These are phyloP conservation scores for Hydrophis major DNA, from an alignment of 2,797 vertebrate genomes.

Conservation along the genomic window DNA sequence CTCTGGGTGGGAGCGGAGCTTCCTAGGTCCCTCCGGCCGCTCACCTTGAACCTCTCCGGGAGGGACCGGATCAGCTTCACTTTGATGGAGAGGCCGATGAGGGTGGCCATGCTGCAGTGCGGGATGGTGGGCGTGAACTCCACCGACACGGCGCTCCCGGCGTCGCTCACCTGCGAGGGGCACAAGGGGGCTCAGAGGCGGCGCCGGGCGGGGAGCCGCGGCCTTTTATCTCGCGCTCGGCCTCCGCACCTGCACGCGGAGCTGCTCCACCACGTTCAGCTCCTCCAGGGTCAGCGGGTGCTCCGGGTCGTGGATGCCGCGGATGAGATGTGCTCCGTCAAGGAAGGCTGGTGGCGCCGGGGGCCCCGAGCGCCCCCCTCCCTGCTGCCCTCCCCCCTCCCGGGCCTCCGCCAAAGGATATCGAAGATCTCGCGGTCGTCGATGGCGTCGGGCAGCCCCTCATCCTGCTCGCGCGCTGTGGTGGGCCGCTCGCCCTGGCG, in stretches of 20 bases:
- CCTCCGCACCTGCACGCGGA: conserved; percentile 76
- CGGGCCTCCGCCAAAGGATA: conserved; percentile 77
- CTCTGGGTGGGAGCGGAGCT: not conserved
- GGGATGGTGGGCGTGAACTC: conserved; percentile 93
- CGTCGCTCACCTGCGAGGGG: conserved; percentile 78
- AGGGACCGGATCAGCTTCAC: conserved; percentile 89
- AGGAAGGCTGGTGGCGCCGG: conserved; percentile 41
- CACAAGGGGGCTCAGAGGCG: not conserved
- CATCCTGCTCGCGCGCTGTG: conserved; percentile 83
- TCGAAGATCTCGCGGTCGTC: conserved; percentile 93
- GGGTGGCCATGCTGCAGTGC: conserved; percentile 94
- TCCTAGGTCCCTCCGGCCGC: not conserved
- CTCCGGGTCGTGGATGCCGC: conserved; percentile 88
- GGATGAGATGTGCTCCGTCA: conserved; percentile 82
- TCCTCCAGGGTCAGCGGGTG: conserved; percentile 90
- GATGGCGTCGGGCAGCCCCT: conserved; percentile 83
- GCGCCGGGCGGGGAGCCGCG: not conserved
- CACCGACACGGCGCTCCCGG: conserved; percentile 74
- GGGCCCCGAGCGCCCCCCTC: not conserved
- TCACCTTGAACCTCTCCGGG: conserved; percentile 86
- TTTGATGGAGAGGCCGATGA: conserved; percentile 92
- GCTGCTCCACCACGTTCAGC: conserved; percentile 87
- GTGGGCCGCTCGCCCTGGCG: conserved; percentile 81
- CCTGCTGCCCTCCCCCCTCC: not conserved
- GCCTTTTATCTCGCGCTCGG: not conserved